Conservation (phyloP, 1,140 invertebrate genomes). For the Eciton burchellii region DNA sequence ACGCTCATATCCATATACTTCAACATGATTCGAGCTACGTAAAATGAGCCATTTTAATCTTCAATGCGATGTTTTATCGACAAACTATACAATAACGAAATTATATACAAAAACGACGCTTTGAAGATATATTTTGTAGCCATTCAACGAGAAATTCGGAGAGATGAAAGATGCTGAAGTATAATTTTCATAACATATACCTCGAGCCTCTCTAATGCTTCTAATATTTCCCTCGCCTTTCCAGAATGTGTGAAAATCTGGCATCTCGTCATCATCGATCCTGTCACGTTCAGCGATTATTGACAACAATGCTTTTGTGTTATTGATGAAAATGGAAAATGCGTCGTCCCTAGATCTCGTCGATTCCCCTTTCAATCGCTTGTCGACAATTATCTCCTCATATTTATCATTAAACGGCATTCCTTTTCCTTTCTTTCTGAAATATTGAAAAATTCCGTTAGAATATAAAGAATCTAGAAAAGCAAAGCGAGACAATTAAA, state of each 20-base stretch:
- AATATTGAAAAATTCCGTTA: conserved; percentile 21
- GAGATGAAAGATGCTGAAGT: background rate
- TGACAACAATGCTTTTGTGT: conserved; percentile 62
- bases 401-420: conserved; percentile 46
- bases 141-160: conserved; percentile 46
- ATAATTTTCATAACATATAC: conserved; percentile 55
- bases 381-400: conserved; percentile 28
- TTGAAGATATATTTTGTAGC: background rate
- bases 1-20: conserved; percentile 91
- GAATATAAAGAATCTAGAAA: background rate
- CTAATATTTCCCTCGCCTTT: conserved; percentile 83
- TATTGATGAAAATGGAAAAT: conserved; percentile 40
- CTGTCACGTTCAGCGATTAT: conserved; percentile 6
- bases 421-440: conserved; percentile 30
- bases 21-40: conserved; percentile 88
- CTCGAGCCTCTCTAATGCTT: conserved; percentile 77
- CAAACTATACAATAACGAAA: background rate
- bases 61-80: background rate
- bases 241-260: conserved; percentile 85
- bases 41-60: conserved; percentile 25
- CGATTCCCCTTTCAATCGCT: conserved; percentile 50
- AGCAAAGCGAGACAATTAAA: background rate
- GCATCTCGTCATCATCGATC: conserved; percentile 45
- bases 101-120: no score
- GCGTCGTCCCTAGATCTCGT: conserved; percentile 34